Evolutionary conservation across 2,113 vertebrate species (phyloP).

Genomic region (Proterorhinus semilunaris): DNA sequence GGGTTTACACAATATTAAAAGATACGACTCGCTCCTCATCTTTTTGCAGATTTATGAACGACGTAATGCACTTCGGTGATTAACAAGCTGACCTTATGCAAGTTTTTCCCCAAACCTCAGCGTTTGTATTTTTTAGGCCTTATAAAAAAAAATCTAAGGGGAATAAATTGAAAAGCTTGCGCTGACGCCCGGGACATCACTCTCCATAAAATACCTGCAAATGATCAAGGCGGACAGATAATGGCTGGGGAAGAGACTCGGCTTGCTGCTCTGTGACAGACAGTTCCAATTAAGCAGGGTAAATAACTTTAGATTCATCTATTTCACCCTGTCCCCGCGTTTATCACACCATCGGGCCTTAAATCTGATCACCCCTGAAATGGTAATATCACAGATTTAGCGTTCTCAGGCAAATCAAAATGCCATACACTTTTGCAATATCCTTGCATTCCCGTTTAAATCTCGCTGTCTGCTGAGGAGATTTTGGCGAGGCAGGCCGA

Average conservation of each 20-base stretch:
- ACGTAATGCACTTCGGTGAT: constrained; percentile 31
- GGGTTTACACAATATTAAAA: constrained; percentile 27
- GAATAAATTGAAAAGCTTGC: constrained; percentile 53
- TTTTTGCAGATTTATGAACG: constrained; percentile 19
- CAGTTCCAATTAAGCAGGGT: constrained; percentile 79
- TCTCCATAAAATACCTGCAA: constrained; percentile 62
- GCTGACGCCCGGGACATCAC: constrained; percentile 55
- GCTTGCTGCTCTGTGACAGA: constrained; percentile 69
- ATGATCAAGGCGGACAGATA: constrained; percentile 65
- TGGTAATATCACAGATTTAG: constrained; percentile 59
- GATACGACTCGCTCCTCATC: constrained; percentile 15
- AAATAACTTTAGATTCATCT: constrained; percentile 75
- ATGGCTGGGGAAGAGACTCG: constrained; percentile 51
- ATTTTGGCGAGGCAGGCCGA: constrained; percentile 28
- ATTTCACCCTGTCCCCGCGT: constrained; percentile 60
- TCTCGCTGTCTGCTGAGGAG: constrained; percentile 29
- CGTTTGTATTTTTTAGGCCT: constrained; percentile 46
- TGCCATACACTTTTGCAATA: constrained; percentile 46
- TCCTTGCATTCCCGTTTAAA: constrained; percentile 39
- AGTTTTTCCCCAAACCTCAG: constrained; percentile 28
- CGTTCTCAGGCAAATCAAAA: constrained; percentile 55
- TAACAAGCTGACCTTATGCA: constrained; percentile 48
- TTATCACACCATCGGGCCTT: constrained; percentile 65
- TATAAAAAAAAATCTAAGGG: constrained; percentile 32
- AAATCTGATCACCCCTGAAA: constrained; percentile 64